Base-by-base conservation (phyloP, 2,113 vertebrate genomes). In the Tinamus guttatus region DNA sequence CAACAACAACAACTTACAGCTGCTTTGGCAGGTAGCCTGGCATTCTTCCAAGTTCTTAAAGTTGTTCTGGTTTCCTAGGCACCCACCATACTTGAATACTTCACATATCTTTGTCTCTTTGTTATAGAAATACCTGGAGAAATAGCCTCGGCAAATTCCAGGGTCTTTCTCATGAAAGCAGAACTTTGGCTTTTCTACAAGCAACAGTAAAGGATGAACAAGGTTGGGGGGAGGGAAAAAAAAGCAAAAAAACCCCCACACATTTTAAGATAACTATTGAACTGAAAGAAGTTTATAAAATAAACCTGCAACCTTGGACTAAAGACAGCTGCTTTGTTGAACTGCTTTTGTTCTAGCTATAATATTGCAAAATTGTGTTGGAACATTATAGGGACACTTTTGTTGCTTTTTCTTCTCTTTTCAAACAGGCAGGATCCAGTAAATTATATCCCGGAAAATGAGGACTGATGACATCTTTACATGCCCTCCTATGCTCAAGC, bases 11-110 rank as follows among this genome's bases (percentile, higher is more conserved):
- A 49, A 93, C 98, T 95, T 94, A 99, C 99, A 78, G 88, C 90
- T 40, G 25, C 88, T 94, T 63, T 97, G 96, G 91, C 99, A 99
- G 81, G 89, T 98, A 6, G 40, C 70, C 91, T 97, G 97, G 94
- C 99, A 99, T 34, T 98, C 97, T 28, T 97, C 96, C 94, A 98
- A 52, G 25, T 90, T 98, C 69, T 58, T 91, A 95, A 99, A 99
- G 94, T 99, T 99, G 97, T 99, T 99, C 83, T 96, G 97, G 73
- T 99, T 99, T 81, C 99, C 99, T 4, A 99, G 98, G 94, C 99
- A 99, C 40, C 99, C 99, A 8, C 99, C 99, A 6, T 99, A 99
- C 69, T 86, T 98, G 97, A 99, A 99, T 3, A n/a, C 38, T 71
- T 97, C 98, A 95, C 99, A 99, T 49, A 93, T 43, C 71, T 98